Evolutionary conservation across 2,113 vertebrate species (phyloP).

Genomic region (Elaphurus davidianus): DNA sequence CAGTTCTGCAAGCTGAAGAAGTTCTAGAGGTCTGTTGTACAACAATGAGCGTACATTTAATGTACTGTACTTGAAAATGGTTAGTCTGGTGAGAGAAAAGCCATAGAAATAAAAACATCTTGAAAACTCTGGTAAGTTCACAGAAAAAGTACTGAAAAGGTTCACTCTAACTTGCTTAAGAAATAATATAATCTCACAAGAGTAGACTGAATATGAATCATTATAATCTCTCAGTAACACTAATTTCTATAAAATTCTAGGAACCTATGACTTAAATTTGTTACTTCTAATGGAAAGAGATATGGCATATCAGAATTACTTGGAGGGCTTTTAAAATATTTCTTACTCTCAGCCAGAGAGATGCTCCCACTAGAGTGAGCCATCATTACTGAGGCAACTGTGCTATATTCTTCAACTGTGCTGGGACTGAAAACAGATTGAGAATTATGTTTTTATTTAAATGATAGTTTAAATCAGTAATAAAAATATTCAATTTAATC

Average conservation of each 20-base stretch:
- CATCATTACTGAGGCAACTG: slow-evolving; percentile 29
- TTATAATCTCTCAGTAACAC: neutral
- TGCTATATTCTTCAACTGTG: slow-evolving; percentile 31
- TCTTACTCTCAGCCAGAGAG: slow-evolving; percentile 29
- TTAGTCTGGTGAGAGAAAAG: neutral
- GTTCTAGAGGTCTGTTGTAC: neutral
- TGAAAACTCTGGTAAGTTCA: neutral
- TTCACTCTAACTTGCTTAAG: neutral
- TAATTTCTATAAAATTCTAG: neutral
- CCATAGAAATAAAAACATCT: neutral
- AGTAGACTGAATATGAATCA: neutral
- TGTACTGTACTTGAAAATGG: neutral
- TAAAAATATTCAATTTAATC: neutral
- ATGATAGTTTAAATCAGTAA: slow-evolving; percentile 18
- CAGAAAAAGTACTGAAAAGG: neutral
- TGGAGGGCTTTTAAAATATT: neutral
- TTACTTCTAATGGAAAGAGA: neutral
- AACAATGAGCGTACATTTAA: neutral
- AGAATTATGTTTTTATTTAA: slow-evolving; percentile 40
- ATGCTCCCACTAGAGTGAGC: slow-evolving; percentile 23
- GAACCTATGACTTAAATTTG: neutral
- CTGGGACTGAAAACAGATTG: slow-evolving; percentile 26
- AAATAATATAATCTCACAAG: neutral
- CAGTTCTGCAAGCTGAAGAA: neutral
- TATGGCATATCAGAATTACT: neutral